These are phyloP conservation scores for Raja brachyura DNA, from an alignment of 2,113 vertebrate genomes.

Conservation along the genomic window DNA sequence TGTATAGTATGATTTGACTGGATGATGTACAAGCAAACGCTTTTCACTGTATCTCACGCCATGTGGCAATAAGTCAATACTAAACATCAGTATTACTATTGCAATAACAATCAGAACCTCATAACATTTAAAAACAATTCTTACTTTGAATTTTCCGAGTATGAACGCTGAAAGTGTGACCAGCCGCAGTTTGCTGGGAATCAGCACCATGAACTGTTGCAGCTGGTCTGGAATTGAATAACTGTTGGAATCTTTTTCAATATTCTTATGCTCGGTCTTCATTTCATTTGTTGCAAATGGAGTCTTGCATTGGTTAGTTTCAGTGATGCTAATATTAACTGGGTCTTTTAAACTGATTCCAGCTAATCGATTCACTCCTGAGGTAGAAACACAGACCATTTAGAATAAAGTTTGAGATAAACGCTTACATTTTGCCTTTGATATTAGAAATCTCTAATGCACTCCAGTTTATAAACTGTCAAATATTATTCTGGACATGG, in stretches of 20 bases:
- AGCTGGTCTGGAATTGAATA: slow-evolving; percentile 77
- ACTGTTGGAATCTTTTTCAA: slow-evolving; percentile 48
- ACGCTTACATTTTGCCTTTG: not conserved
- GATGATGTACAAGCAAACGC: no score
- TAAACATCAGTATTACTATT: not conserved
- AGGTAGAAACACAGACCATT: slow-evolving; percentile 8
- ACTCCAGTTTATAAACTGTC: not conserved
- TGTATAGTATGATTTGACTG: no score
- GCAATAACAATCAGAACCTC: not conserved
- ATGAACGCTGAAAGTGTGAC: slow-evolving; percentile 85
- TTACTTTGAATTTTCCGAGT: slow-evolving; percentile 79
- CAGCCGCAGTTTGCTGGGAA: slow-evolving; percentile 86
- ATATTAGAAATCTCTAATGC: not conserved
- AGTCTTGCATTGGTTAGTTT: slow-evolving; percentile 43
- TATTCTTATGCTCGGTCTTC: fast-evolving
- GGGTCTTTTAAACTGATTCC: slow-evolving; percentile 77
- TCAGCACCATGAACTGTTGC: slow-evolving; percentile 70
- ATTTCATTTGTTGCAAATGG: not conserved
- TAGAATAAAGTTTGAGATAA: not conserved
- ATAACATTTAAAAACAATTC: slow-evolving; percentile 6
- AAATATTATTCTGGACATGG: not conserved
- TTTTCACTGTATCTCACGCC: no score
- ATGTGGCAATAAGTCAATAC: no score
- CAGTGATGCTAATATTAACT: slow-evolving; percentile 63
- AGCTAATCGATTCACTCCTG: slow-evolving; percentile 72